Evolutionary conservation across 2,888 invertebrate species (phyloP).

Genomic region (Acanthosepion esculentum): DNA sequence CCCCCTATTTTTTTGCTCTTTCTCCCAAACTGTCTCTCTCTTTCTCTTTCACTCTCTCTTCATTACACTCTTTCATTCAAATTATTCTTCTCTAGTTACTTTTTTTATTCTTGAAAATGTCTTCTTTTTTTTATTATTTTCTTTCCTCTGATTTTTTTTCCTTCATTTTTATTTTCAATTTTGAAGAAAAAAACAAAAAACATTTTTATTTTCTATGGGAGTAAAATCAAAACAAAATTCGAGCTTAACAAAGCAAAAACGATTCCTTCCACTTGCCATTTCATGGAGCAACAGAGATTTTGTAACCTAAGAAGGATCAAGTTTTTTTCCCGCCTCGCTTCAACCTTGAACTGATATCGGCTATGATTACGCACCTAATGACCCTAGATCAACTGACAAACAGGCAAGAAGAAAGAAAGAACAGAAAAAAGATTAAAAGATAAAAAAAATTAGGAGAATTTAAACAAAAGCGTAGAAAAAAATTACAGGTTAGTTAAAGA

Average conservation of each 20-base stretch:
- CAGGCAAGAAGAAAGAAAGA: background rate
- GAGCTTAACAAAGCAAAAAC: background rate
- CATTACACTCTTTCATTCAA: background rate
- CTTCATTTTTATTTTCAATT: background rate
- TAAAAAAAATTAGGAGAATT: background rate
- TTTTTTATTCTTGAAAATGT: background rate
- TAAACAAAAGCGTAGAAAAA: background rate
- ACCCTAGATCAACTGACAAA: background rate
- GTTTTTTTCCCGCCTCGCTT: background rate
- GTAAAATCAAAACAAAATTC: background rate
- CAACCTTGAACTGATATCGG: background rate
- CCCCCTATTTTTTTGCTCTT: too few relatives aligned
- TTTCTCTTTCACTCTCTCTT: too few relatives aligned
- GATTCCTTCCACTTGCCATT: background rate
- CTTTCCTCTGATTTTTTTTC: background rate
- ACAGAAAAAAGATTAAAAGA: background rate
- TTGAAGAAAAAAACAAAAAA: background rate
- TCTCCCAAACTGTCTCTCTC: too few relatives aligned
- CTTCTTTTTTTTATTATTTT: background rate
- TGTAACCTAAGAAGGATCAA: background rate
- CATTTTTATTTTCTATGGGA: background rate
- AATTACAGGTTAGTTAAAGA: background rate
- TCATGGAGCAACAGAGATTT: background rate
- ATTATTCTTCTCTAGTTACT: background rate
- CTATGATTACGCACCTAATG: background rate